These are phyloP conservation scores for Dryobates pubescens DNA, from an alignment of 2,797 vertebrate genomes.

Conservation along the genomic window DNA sequence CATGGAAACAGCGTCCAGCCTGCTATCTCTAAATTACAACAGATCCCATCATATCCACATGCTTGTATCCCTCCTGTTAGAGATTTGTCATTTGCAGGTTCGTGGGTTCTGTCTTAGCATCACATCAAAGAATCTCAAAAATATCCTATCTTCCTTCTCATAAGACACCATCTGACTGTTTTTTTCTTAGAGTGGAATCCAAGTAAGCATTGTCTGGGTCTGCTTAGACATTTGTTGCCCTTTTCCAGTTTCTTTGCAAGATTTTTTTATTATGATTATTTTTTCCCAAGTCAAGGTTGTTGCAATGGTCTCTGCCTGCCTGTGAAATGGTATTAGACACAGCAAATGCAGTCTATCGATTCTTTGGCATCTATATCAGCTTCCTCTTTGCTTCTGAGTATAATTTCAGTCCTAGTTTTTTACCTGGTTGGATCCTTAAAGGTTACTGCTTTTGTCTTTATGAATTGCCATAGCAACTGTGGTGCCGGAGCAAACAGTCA, in stretches of 20 bases:
- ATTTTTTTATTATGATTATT: background rate
- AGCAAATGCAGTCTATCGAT: background rate
- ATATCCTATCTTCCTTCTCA: background rate
- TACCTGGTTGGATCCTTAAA: slow-evolving; percentile 36
- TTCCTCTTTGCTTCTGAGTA: slow-evolving; percentile 34
- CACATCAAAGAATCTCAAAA: background rate
- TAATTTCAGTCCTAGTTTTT: slow-evolving; percentile 26
- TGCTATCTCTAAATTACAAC: background rate
- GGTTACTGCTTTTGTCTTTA: slow-evolving; percentile 42
- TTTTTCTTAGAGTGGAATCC: background rate
- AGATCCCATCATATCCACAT: background rate
- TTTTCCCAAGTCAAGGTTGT: background rate
- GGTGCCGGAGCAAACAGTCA: background rate
- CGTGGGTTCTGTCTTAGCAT: background rate
- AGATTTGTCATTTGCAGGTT: slow-evolving; percentile 12
- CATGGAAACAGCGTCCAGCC: slow-evolving; percentile 18
- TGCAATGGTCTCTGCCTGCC: background rate
- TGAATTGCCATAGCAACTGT: slow-evolving; percentile 47
- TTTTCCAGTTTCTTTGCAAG: background rate
- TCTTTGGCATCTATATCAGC: slow-evolving; percentile 24
- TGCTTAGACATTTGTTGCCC: background rate
- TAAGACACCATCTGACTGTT: background rate
- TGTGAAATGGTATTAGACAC: background rate
- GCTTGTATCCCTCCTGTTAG: background rate
- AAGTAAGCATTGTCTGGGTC: background rate